phyloP scores from a whole-genome alignment of 2,888 invertebrate species.

The Drosophila hamatofila region DNA sequence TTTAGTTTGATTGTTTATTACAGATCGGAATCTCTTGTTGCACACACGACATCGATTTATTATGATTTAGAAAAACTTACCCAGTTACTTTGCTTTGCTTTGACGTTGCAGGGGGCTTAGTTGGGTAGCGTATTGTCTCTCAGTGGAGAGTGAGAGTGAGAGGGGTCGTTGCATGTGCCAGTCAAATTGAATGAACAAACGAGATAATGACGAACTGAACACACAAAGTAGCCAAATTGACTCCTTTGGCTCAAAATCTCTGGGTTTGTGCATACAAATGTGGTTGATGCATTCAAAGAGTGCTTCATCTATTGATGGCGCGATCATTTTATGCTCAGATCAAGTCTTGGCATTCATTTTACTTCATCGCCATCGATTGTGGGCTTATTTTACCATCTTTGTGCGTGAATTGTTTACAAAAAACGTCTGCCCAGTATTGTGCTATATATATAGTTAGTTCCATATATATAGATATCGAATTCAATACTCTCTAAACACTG shows the following conservation, averaged over 20 bases:
- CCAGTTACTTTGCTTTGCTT: slow-evolving; percentile 53
- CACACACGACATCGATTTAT: slow-evolving; percentile 75
- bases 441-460: slow-evolving; percentile 63
- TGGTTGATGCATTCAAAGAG: slow-evolving; percentile 18
- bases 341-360: slow-evolving; percentile 26
- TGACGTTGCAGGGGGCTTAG: slow-evolving; percentile 60
- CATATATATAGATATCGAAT: slow-evolving; percentile 27
- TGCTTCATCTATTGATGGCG: slow-evolving; percentile 39
- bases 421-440: slow-evolving; percentile 85
- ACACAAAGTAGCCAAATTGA: not conserved
- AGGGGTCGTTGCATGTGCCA: slow-evolving; percentile 25
- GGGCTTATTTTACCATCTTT: slow-evolving; percentile 84
- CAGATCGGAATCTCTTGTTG: slow-evolving; percentile 40
- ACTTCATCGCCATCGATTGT: slow-evolving; percentile 65
- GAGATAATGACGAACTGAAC: slow-evolving; percentile 26
- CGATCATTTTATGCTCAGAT: slow-evolving; percentile 69
- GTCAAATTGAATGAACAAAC: slow-evolving; percentile 55
- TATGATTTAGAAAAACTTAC: slow-evolving; percentile 76
- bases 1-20: slow-evolving; percentile 40
- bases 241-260: slow-evolving; percentile 36
- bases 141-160: slow-evolving; percentile 30
- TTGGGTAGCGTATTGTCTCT: slow-evolving; percentile 46
- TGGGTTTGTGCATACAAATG: slow-evolving; percentile 53
- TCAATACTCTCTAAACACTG: slow-evolving; percentile 14
- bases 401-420: slow-evolving; percentile 85